Base-by-base conservation (phyloP, 2,888 invertebrate species). In the Rugalucina vietnamica region DNA sequence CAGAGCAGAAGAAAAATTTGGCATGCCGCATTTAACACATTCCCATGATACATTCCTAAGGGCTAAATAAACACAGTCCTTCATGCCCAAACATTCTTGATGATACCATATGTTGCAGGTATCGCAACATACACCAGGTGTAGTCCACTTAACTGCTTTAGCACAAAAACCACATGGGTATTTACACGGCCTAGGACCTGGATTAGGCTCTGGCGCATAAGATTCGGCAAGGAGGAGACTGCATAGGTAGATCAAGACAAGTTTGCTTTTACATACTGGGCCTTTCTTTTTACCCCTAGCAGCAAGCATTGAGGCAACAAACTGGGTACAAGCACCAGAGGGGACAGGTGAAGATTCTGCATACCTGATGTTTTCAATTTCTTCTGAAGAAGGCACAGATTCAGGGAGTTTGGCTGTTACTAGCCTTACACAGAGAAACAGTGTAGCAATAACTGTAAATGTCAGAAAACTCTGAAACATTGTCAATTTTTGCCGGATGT, bases 181-280 rank as follows among this genome's bases (percentile, higher is more conserved):
- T 39, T 72, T 72, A 43, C 72, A 72, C 5, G 72, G 72, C 43
- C 72, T 39, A 24, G 37, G 72, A 3, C 43, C 72, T 0, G 80
- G 80, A 29, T 80, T 80, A 8, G 69, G 70, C 39, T 80, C 75
- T 57, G 79, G 79, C 0, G 79, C 79, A 27, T 79, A 79, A 8
- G 79, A 79, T 60, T 79, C 72, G 3, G 54, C 57, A 50, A 79
- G 72, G 5, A 79, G 39, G n/a, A 72, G 79, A 27, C 54, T 79
- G 27, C 79, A 79, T 3, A 79, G 39, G 8, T 29, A 29, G 72
- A 43, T 72, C 43, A 43, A 14, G 24, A 43, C 72, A 27, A 60
- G 60, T 32, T 60, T 60, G 24, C 29, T 32, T 21, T 18, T 60
- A 18, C 60, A 60, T 24, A 60, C 60, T 10, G 60, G 60, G 5